These are phyloP conservation scores for Saimiri boliviensis DNA, from an alignment of 2,113 vertebrate genomes.

Conservation along the genomic window DNA sequence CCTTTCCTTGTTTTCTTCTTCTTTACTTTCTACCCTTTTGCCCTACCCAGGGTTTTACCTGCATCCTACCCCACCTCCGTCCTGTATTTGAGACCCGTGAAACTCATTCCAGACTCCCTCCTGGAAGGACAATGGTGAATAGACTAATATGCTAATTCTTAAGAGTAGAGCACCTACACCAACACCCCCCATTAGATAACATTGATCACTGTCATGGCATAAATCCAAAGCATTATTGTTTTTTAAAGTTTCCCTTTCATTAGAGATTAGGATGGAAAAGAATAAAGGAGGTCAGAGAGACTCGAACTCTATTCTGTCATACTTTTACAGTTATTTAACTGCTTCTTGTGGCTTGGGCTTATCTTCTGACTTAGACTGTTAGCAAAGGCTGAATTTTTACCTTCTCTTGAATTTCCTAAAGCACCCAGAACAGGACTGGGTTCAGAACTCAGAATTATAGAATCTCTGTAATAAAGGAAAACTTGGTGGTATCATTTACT, in stretches of 20 bases:
- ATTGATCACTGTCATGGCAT: background rate
- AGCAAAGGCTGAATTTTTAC: background rate
- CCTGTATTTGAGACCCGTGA: background rate
- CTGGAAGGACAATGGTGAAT: background rate
- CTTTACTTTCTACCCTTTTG: background rate
- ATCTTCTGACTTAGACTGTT: background rate
- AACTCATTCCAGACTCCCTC: background rate
- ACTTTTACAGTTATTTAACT: background rate
- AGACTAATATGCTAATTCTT: background rate
- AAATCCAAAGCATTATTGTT: background rate
- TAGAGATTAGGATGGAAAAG: background rate
- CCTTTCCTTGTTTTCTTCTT: background rate
- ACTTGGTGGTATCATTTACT: background rate
- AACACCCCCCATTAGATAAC: background rate
- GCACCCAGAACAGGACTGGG: background rate
- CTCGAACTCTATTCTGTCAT: background rate
- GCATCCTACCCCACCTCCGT: background rate
- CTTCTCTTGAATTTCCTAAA: background rate
- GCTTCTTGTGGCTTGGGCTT: background rate
- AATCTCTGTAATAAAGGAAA: background rate
- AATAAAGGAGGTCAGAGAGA: background rate
- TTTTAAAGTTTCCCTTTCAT: background rate
- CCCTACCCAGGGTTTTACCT: background rate
- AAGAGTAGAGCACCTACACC: background rate
- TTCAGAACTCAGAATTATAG: background rate